Conservation (phyloP, 2,888 invertebrate species). For the Stictocephala bisonia region DNA sequence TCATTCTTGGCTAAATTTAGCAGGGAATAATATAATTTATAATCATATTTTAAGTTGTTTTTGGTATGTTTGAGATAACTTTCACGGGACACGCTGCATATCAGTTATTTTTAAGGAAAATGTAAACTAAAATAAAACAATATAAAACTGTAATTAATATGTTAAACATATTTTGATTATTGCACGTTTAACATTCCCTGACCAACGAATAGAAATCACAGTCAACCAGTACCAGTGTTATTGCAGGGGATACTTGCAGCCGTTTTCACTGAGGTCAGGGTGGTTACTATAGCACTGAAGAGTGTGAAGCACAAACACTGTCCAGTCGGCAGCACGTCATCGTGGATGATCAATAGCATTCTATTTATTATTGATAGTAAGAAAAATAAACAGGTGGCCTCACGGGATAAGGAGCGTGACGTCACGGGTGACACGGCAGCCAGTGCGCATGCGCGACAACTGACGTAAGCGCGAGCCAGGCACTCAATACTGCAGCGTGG, state of each 20-base stretch:
- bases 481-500: constrained; percentile 10
- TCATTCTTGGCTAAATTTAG: too few species aligned
- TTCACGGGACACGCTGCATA: too few species aligned
- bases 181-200: too few species aligned
- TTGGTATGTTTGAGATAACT: too few species aligned
- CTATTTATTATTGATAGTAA: constrained; percentile 27
- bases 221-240: background rate
- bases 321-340: background rate
- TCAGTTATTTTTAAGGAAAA: too few species aligned
- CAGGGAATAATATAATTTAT: too few species aligned
- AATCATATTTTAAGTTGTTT: too few species aligned
- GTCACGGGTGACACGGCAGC: constrained; percentile 6
- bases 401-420: constrained; percentile 7
- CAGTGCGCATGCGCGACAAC: constrained; percentile 31
- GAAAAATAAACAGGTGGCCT: background rate
- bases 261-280: too few species aligned
- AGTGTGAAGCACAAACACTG: background rate
- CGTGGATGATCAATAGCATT: background rate
- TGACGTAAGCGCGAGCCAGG: constrained; percentile 34
- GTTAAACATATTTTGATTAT: too few species aligned
- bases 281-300: constrained; percentile 6
- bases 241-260: constrained; percentile 1
- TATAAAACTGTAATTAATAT: too few species aligned
- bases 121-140: too few species aligned
- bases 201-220: too few species aligned